Percentiles rank a stretch among this genome's conserved stretches.
Conservation (phyloP, 2,113 vertebrate species). For the Martes martes region DNA sequence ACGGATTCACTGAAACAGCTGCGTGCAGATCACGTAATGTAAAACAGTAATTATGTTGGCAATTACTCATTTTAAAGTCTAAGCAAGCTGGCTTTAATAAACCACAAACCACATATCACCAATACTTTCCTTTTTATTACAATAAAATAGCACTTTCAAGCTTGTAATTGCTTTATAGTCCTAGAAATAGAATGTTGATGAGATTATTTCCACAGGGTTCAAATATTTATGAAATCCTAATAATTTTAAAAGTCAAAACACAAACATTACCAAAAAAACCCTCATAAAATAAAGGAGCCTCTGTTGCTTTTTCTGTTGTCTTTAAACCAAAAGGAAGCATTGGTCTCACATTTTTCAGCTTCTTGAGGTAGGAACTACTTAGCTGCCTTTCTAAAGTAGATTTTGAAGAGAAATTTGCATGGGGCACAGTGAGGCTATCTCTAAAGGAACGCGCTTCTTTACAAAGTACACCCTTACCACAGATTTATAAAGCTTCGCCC, state of each 20-base stretch:
- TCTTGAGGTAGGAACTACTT: conserved; percentile 1
- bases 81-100: conserved; percentile 72
- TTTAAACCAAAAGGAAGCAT: conserved; percentile 50
- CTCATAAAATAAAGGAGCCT: conserved; percentile 59
- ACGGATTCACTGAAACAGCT: conserved; percentile 51
- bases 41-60: conserved; percentile 70
- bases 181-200: conserved; percentile 79
- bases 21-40: conserved; percentile 33
- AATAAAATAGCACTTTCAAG: conserved; percentile 75
- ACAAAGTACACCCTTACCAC: not conserved
- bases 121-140: conserved; percentile 66
- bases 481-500: not conserved
- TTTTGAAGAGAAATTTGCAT: conserved; percentile 45
- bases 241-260: conserved; percentile 75
- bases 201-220: conserved; percentile 73
- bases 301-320: conserved; percentile 24
- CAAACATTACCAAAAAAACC: conserved; percentile 52
- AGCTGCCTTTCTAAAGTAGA: not conserved
- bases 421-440: not conserved
- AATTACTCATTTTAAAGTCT: conserved; percentile 74
- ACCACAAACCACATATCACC: conserved; percentile 78
- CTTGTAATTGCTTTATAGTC: conserved; percentile 75
- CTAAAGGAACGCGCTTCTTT: not conserved
- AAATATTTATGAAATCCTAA: conserved; percentile 79
- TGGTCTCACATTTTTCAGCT: not conserved